Conservation (phyloP, 2,113 vertebrate species). For the Scytalopus superciliaris region DNA sequence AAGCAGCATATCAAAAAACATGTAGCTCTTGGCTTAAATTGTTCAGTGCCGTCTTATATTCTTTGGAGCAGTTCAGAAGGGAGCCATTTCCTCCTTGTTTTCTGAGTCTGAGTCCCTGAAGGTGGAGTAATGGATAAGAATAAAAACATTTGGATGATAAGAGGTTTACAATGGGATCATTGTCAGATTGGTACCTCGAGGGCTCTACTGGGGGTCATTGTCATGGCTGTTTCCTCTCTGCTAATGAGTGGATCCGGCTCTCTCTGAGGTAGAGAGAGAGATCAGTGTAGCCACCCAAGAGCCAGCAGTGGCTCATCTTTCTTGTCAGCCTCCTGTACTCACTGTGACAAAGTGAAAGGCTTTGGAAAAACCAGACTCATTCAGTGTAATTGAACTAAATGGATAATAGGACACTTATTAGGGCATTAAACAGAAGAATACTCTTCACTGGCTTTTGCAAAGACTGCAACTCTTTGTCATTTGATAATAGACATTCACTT, state of each 20-base stretch:
- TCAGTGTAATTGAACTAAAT: constrained; percentile 63
- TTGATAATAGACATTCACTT: constrained; percentile 53
- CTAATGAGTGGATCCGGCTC: constrained; percentile 36
- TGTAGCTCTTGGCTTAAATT: not conserved
- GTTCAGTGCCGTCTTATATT: not conserved
- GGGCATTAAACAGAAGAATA: constrained; percentile 55
- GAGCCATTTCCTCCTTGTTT: constrained; percentile 15
- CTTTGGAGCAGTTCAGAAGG: not conserved
- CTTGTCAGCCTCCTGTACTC: constrained; percentile 24
- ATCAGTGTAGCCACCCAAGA: constrained; percentile 16
- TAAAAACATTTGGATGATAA: constrained; percentile 12
- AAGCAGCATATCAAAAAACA: not conserved
- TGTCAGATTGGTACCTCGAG: constrained; percentile 9
- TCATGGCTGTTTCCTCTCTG: constrained; percentile 15
- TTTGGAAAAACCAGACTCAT: constrained; percentile 54
- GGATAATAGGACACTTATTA: constrained; percentile 64
- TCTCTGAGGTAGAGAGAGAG: constrained; percentile 7
- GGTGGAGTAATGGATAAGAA: not conserved
- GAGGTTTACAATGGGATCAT: constrained; percentile 26
- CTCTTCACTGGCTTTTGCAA: constrained; percentile 19
- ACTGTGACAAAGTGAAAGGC: constrained; percentile 44
- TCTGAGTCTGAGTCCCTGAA: not conserved
- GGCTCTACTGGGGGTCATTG: constrained; percentile 21
- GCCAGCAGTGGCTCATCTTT: constrained; percentile 36
- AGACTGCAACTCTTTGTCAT: constrained; percentile 56